Conservation (phyloP, 2,113 vertebrate genomes). For the Sphyrna mokarran region DNA sequence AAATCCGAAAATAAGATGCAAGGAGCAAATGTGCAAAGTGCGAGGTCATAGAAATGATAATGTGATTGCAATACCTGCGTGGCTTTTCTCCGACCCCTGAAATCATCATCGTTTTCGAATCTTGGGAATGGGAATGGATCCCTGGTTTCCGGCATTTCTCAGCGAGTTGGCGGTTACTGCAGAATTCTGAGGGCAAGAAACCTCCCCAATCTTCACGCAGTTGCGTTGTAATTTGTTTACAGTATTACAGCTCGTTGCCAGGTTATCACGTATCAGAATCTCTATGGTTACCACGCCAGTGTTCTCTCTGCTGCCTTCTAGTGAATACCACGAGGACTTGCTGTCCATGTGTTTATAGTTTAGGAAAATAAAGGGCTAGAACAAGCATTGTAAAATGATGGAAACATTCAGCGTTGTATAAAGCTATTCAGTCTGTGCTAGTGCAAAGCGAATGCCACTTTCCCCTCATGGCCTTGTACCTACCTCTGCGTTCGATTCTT, state of each 20-base stretch:
- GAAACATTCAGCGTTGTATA: not conserved
- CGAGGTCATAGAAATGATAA: not conserved
- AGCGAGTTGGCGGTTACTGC: not conserved
- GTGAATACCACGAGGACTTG: not conserved
- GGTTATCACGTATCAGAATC: not conserved
- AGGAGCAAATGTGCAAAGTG: not conserved
- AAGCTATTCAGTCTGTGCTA: not conserved
- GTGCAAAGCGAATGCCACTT: not conserved
- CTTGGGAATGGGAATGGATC: slow-evolving; percentile 54
- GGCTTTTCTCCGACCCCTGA: slow-evolving; percentile 44
- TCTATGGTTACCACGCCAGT: not conserved
- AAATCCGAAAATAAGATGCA: not conserved
- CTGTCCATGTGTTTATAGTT: not conserved
- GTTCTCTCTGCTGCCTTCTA: not conserved
- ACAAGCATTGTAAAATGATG: not conserved
- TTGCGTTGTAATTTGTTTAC: not conserved
- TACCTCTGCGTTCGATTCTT: not conserved
- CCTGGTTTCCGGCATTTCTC: slow-evolving; percentile 52
- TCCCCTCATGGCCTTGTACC: not conserved
- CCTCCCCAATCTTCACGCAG: not conserved
- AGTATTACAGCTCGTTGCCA: not conserved
- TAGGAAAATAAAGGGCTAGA: not conserved
- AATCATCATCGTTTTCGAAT: slow-evolving; percentile 52
- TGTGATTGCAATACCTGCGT: slow-evolving; percentile 50
- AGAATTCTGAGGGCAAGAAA: not conserved